Base-by-base conservation (phyloP, 2,888 invertebrate species). In the Kuschelorhynchus macadamiae region DNA sequence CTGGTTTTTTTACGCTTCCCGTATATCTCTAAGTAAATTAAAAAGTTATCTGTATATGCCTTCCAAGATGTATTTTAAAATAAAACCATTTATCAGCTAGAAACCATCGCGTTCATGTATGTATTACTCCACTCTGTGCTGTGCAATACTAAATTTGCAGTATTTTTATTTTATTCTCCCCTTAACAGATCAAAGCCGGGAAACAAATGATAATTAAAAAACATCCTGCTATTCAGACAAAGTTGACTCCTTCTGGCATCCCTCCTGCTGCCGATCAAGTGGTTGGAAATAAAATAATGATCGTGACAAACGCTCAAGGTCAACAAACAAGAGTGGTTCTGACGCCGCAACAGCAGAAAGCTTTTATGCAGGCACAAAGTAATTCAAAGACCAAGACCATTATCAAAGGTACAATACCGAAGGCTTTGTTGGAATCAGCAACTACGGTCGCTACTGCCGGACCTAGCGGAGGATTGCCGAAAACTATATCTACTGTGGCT, bases 291-390 rank as follows among this genome's bases (percentile, higher is more conserved):
- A 88, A 88, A 59, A 87, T 89, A 20, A 89, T 89, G 89, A 88
- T 89, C 39, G 86, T 89, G 52, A 89, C 89, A 0, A 87, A 89
- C 75, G 86, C 88, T 57, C 88, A 88, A 76, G 89, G 89, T 12
- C 85, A 87, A 20, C 88, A 88, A 72, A 88, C 88, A 14, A 84
- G 88, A 71, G 85, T 89, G 74, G 82, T 89, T 1, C 81, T 89
- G 46, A 88, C 88, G 5, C 88, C 89, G 0, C 87, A 88, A 67
- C 88, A 89, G 75, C 88, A 88, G 78, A 84, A 88, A 73, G 78
- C 88, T 56, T 77, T 89, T 36, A 87, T 88, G 16, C 86, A 87
- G 74, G 86, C 74, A 18, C 71, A 33, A 62, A 60, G 3, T 8
- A 71, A 18, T 71, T 41, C 53, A 11, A 75, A 70, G 11, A 69